Conservation (phyloP, 2,797 vertebrate genomes). For the Lutjanus campechanus region DNA sequence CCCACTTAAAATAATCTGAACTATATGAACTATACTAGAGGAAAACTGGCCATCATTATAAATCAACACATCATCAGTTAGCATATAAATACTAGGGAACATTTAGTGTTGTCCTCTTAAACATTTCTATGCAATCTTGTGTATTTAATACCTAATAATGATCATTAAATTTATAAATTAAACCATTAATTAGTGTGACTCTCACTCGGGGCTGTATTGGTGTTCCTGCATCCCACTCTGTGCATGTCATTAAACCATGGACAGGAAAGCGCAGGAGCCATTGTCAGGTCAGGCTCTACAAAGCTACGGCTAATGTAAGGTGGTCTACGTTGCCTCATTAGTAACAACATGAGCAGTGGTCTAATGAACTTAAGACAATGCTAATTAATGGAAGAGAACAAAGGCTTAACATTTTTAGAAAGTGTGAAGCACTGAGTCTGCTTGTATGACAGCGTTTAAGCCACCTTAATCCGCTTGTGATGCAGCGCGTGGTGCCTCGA, state of each 20-base stretch:
- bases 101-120: slow-evolving; percentile 6
- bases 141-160: slow-evolving; percentile 34
- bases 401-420: slow-evolving; percentile 91
- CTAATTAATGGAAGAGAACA: slow-evolving; percentile 96
- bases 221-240: slow-evolving; percentile 48
- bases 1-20: no score
- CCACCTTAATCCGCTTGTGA: slow-evolving; percentile 88
- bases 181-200: slow-evolving; percentile 40
- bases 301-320: slow-evolving; percentile 89
- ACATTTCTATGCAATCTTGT: slow-evolving; percentile 4
- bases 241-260: slow-evolving; percentile 80
- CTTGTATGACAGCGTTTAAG: slow-evolving; percentile 92
- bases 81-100: slow-evolving; percentile 7
- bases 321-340: slow-evolving; percentile 87
- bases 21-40: background rate
- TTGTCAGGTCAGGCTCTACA: slow-evolving; percentile 91
- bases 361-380: slow-evolving; percentile 99
- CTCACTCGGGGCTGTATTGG: slow-evolving; percentile 26
- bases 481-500: slow-evolving; percentile 75
- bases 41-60: slow-evolving; percentile 5
- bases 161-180: slow-evolving; percentile 23
- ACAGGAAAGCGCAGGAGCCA: slow-evolving; percentile 82
- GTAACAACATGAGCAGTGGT: slow-evolving; percentile 87
- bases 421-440: slow-evolving; percentile 79
- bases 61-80: slow-evolving; percentile 34